phyloP scores from a whole-genome alignment of 2,888 invertebrate genomes.

The Stomorhina lunata region DNA sequence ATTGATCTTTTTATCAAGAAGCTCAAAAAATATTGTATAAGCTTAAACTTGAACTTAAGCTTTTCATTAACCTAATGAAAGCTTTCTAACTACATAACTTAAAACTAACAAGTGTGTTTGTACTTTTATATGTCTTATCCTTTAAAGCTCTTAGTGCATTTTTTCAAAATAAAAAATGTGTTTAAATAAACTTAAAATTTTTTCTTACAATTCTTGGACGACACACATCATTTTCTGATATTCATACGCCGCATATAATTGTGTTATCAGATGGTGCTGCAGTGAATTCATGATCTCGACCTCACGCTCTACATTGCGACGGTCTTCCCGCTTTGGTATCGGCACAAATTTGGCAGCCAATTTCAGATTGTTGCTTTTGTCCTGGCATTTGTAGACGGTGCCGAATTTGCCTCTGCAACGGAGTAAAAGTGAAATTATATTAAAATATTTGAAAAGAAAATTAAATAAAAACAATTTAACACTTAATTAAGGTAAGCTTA shows the following conservation, averaged over 20 bases:
- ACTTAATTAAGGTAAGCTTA: too few relatives aligned
- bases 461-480: too few relatives aligned
- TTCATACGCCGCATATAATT: conserved; percentile 98
- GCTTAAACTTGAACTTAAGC: too few relatives aligned
- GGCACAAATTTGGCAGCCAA: conserved; percentile 97
- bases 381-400: conserved; percentile 95
- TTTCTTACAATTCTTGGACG: conserved; percentile 96
- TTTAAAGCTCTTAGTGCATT: not conserved
- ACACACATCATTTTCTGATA: conserved; percentile 97
- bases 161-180: not conserved
- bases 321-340: conserved; percentile 91
- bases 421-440: too few relatives aligned
- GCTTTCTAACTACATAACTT: too few relatives aligned
- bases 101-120: too few relatives aligned
- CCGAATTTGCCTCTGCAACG: conserved; percentile 97
- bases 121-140: not conserved
- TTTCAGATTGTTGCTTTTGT: conserved; percentile 88
- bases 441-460: not conserved
- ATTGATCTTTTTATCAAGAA: too few relatives aligned
- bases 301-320: conserved; percentile 95
- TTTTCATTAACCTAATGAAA: too few relatives aligned
- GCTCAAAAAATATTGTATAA: too few relatives aligned
- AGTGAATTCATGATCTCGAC: conserved; percentile 97
- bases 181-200: not conserved
- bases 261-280: conserved; percentile 96